Percentiles rank a stretch among this genome's conserved stretches.
These are phyloP conservation scores for Ditylenchus dipsaci DNA, from an alignment of 1,140 invertebrate species.

Conservation along the genomic window DNA sequence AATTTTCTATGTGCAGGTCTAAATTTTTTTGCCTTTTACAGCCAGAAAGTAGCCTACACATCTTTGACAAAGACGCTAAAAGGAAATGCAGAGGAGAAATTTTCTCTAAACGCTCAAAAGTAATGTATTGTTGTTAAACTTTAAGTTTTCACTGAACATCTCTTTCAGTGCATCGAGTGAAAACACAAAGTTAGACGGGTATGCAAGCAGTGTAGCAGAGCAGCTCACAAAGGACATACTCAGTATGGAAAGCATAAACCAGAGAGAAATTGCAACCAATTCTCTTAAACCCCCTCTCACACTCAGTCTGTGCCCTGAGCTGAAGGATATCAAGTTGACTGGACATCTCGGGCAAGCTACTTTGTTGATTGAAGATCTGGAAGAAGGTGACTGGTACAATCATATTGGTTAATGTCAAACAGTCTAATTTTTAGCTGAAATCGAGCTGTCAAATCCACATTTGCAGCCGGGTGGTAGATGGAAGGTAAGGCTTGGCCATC, in stretches of 20 bases:
- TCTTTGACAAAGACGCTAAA: not conserved
- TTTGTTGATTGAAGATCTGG: slow-evolving; percentile 49
- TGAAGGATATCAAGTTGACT: slow-evolving; percentile 26
- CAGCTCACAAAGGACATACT: not conserved
- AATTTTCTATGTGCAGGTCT: too few species aligned
- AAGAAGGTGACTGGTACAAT: slow-evolving; percentile 45
- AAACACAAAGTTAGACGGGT: not conserved
- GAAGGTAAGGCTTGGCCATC: slow-evolving; percentile 13
- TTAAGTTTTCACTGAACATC: not conserved
- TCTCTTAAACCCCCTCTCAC: not conserved
- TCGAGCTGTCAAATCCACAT: slow-evolving; percentile 34
- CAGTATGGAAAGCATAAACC: not conserved
- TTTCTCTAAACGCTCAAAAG: too few species aligned
- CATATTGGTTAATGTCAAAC: slow-evolving; percentile 15
- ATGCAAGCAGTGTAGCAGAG: not conserved
- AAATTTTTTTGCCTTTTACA: slow-evolving; percentile 2
- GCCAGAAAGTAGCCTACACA: not conserved
- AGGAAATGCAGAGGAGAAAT: not conserved
- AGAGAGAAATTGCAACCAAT: not conserved
- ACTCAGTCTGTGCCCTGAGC: slow-evolving; percentile 11
- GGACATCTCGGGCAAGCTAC: slow-evolving; percentile 40
- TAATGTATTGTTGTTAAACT: too few species aligned
- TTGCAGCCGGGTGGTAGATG: slow-evolving; percentile 49
- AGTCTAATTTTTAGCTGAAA: not conserved
- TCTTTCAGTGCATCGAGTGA: not conserved